phyloP scores from a whole-genome alignment of 2,888 invertebrate species.

The Agrenia bidenticulata region DNA sequence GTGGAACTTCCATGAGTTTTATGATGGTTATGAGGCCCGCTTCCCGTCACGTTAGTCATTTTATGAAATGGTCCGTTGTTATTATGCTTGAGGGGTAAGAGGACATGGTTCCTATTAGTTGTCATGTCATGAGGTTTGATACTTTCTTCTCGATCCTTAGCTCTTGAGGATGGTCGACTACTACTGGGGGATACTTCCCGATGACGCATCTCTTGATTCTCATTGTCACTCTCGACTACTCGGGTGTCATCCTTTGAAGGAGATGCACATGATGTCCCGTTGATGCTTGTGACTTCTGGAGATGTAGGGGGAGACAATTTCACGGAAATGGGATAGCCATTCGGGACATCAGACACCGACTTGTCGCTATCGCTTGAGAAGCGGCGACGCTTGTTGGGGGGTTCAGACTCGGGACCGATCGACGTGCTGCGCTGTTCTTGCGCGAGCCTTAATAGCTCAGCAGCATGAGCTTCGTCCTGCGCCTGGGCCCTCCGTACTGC shows the following conservation, averaged over 20 bases:
- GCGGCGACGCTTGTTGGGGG: slow-evolving; percentile 22
- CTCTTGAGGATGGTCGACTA: neutral
- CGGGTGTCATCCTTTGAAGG: slow-evolving; percentile 5
- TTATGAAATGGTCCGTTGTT: neutral
- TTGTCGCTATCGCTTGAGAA: slow-evolving; percentile 1
- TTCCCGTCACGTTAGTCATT: neutral
- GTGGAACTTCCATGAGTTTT: slow-evolving; percentile 24
- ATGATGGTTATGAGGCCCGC: slow-evolving; percentile 15
- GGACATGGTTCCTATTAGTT: neutral
- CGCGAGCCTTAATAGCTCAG: slow-evolving; percentile 17
- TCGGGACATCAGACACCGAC: neutral
- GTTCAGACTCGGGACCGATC: slow-evolving; percentile 45
- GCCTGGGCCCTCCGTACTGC: slow-evolving; percentile 79
- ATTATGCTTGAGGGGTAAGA: slow-evolving; percentile 1
- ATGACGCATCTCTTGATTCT: neutral
- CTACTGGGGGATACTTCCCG: neutral
- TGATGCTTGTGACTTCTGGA: slow-evolving; percentile 18
- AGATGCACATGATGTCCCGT: neutral
- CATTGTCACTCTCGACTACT: neutral
- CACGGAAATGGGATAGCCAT: neutral
- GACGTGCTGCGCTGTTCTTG: slow-evolving; percentile 44
- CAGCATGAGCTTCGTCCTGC: slow-evolving; percentile 67
- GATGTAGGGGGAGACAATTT: slow-evolving; percentile 12
- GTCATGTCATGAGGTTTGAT: neutral
- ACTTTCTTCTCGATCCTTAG: slow-evolving; percentile 2